Base-by-base conservation (phyloP, 1,140 invertebrate species). In the Nephila pilipes region DNA sequence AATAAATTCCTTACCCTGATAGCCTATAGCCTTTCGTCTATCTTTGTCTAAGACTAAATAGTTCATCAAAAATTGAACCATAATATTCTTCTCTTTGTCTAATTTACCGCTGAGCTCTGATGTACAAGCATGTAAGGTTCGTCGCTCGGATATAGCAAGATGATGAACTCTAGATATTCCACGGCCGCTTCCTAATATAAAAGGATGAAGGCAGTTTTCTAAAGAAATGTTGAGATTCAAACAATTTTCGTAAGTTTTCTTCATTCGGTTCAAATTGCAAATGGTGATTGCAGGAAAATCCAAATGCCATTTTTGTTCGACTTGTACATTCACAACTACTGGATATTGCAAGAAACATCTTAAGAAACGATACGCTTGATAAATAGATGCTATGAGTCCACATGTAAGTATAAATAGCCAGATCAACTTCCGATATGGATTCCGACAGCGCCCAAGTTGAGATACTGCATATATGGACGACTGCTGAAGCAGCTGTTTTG, bases 251-350 rank as follows among this genome's bases (percentile, higher is more conserved):
- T 58, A 80, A 1, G 55, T n/a, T 22, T 12, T n/a, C 29, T 60
- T 87, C 29, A 93, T 38, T 80, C 85, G 36, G 63, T 93, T 93
- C 25, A 87, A 18, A 46, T 80, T 93, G 32, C 91, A 93, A 25
- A 93, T 63, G 14, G 91, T 93, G 22, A 93, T 65, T 14, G 91
- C 83, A 22, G 91, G 91, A 38, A 93, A 93, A 20, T 87, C 63
- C 1, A 79, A 29, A 36, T 20, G 1, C 14, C 22, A 6, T 5
- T 36, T 46, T 10, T 65, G 6, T 46, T 93, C 38, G 14, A 85
- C 54, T 46, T 87, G 46, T 18, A 87, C 18, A 18, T 14, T 79
- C 1, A 93, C 25, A 20, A 87, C 20, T 3, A 93, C 69, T 60
- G 91, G 91, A 80, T 87, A 93, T 25, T 85, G 16, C 3, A 93